Percentiles rank a stretch among this genome's conserved stretches.
Evolutionary conservation across 2,113 vertebrate genomes (phyloP).

Genomic region (Argyrosomus japonicus): DNA sequence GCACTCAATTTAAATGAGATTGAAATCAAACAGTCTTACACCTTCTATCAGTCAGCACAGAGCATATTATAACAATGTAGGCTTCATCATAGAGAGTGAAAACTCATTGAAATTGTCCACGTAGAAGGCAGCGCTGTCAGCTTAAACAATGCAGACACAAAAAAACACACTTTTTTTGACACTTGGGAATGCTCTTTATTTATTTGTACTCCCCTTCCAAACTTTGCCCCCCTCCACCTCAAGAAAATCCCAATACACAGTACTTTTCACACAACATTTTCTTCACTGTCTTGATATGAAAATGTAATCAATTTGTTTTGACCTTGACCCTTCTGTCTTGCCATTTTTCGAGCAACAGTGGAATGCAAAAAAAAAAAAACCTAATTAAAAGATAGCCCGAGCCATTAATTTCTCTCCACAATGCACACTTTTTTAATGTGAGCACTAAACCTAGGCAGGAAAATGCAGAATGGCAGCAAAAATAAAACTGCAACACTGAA

Average conservation of each 20-base stretch:
- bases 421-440: constrained; percentile 45
- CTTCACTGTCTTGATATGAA: constrained; percentile 56
- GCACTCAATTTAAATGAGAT: constrained; percentile 38
- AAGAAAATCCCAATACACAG: constrained; percentile 1
- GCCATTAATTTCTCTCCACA: constrained; percentile 65
- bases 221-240: neutral
- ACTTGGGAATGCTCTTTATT: constrained; percentile 36
- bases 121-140: constrained; percentile 45
- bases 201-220: constrained; percentile 39
- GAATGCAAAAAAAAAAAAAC: constrained; percentile 57
- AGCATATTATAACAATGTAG: constrained; percentile 9
- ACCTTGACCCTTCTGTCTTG: constrained; percentile 67
- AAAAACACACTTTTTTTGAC: constrained; percentile 45
- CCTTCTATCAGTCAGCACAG: neutral
- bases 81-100: constrained; percentile 23
- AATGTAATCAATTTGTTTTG: constrained; percentile 75
- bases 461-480: constrained; percentile 33
- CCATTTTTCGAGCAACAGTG: constrained; percentile 52
- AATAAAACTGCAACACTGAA: constrained; percentile 33
- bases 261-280: constrained; percentile 56
- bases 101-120: constrained; percentile 21
- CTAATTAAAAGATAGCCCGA: constrained; percentile 76
- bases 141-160: neutral
- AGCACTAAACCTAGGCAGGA: constrained; percentile 39
- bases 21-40: constrained; percentile 23